phyloP scores from a whole-genome alignment of 1,140 invertebrate species.

The Cardiocondyla obscurior region DNA sequence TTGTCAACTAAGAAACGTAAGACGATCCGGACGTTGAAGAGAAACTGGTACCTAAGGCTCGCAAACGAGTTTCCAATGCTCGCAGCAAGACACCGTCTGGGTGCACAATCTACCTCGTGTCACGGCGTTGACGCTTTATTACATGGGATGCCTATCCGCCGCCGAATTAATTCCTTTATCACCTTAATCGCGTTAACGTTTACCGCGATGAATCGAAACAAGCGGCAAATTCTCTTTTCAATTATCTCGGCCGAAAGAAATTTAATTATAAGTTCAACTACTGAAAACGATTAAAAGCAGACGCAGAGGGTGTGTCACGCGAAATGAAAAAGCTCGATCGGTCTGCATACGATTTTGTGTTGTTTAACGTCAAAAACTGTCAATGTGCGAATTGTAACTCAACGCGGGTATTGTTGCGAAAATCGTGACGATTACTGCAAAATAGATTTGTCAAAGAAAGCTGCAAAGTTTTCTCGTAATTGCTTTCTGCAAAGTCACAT shows the following conservation, averaged over 20 bases:
- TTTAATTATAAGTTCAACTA: not conserved
- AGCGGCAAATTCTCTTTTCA: not conserved
- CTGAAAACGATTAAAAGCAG: not conserved
- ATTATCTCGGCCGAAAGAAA: not conserved
- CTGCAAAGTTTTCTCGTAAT: not conserved
- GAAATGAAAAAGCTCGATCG: not conserved
- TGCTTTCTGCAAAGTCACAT: not conserved
- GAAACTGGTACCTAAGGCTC: constrained; percentile 44
- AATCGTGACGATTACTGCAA: not conserved
- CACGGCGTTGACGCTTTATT: not conserved
- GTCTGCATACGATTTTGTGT: not conserved
- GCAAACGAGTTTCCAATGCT: constrained; percentile 68
- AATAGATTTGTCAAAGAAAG: not conserved
- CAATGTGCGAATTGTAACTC: not conserved
- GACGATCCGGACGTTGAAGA: constrained; percentile 57
- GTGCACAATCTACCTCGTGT: not conserved
- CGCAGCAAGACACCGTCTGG: not conserved
- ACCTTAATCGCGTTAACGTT: not conserved
- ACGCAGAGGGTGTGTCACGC: too few relatives aligned
- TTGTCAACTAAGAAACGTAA: constrained; percentile 64
- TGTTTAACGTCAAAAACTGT: not conserved
- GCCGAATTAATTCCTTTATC: not conserved
- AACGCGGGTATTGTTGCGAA: not conserved
- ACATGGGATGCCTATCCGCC: not conserved
- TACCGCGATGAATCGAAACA: not conserved